Percentiles rank a stretch among this genome's conserved stretches.
These are phyloP conservation scores for Sorex fumeus DNA, from an alignment of 2,113 vertebrate genomes.

Conservation along the genomic window DNA sequence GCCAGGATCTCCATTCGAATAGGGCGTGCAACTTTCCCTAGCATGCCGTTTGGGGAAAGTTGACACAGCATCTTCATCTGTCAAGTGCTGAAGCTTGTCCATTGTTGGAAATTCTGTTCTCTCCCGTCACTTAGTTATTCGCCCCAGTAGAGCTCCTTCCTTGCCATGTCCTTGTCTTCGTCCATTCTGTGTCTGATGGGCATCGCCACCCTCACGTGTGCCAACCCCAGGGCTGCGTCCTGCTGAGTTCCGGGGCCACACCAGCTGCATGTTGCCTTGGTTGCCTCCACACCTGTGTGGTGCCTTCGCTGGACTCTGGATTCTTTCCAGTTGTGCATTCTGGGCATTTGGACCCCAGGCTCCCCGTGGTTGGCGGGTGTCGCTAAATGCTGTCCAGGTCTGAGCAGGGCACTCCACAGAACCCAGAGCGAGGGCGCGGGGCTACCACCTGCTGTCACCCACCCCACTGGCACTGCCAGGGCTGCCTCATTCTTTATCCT, in stretches of 20 bases:
- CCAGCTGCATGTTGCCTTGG: too few relatives aligned
- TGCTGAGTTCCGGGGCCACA: too few relatives aligned
- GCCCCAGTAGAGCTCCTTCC: background rate
- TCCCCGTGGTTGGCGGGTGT: background rate
- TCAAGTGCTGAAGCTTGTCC: constrained; percentile 4
- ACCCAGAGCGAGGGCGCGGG: constrained; percentile 59
- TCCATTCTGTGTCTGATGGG: constrained; percentile 34
- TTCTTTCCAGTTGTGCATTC: constrained; percentile 62
- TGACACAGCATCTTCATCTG: constrained; percentile 44
- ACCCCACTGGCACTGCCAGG: background rate
- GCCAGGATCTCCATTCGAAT: constrained; percentile 86
- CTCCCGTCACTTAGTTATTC: constrained; percentile 9
- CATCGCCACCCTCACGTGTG: background rate
- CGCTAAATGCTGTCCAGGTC: background rate
- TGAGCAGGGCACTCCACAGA: constrained; percentile 24
- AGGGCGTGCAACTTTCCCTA: constrained; percentile 83
- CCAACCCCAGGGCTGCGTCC: background rate
- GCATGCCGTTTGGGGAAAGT: constrained; percentile 85
- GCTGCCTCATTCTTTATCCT: background rate
- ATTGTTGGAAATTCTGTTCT: constrained; percentile 25
- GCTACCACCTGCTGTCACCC: background rate
- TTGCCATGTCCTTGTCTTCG: background rate
- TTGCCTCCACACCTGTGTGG: background rate
- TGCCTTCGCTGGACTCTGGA: constrained; percentile 57
- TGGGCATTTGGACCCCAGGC: background rate